These are phyloP conservation scores for Megalonaias nervosa DNA, from an alignment of 1,140 invertebrate genomes.

Conservation along the genomic window DNA sequence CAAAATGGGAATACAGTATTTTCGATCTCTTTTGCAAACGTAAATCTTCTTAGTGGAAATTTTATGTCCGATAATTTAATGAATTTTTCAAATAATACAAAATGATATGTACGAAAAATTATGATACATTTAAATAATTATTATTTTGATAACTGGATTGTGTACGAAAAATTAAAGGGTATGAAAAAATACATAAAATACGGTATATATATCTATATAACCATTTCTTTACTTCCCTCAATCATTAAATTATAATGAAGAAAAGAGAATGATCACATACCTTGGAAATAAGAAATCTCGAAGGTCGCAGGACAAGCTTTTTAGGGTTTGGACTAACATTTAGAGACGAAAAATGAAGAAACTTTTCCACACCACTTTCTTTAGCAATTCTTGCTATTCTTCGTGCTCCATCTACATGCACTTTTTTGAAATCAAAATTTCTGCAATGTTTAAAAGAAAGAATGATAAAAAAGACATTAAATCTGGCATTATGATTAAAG, in stretches of 20 bases:
- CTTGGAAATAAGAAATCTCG: slow-evolving; percentile 67
- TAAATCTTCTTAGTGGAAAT: no score
- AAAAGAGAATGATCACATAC: slow-evolving; percentile 39
- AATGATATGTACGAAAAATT: no score
- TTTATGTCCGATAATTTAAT: no score
- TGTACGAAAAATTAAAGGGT: no score
- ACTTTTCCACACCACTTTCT: slow-evolving; percentile 72
- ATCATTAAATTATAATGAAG: neutral
- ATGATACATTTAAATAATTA: no score
- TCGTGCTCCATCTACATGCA: slow-evolving; percentile 68
- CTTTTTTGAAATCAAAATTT: slow-evolving; percentile 66
- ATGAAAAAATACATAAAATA: no score
- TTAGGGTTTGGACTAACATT: slow-evolving; percentile 69
- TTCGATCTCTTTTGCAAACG: no score
- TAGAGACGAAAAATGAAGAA: slow-evolving; percentile 73
- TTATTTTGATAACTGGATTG: no score
- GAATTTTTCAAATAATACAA: no score
- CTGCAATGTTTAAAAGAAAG: slow-evolving; percentile 43
- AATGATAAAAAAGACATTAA: no score
- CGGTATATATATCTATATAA: neutral
- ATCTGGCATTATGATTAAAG: neutral
- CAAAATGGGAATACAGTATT: no score
- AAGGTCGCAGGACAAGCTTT: slow-evolving; percentile 54
- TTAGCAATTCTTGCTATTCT: slow-evolving; percentile 70
- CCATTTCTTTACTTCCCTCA: neutral